A percentile compares a stretch with the other conserved stretches of the same genome.
These are phyloP conservation scores for Brevimyrus niger DNA, from an alignment of 2,113 vertebrate species.

Conservation along the genomic window DNA sequence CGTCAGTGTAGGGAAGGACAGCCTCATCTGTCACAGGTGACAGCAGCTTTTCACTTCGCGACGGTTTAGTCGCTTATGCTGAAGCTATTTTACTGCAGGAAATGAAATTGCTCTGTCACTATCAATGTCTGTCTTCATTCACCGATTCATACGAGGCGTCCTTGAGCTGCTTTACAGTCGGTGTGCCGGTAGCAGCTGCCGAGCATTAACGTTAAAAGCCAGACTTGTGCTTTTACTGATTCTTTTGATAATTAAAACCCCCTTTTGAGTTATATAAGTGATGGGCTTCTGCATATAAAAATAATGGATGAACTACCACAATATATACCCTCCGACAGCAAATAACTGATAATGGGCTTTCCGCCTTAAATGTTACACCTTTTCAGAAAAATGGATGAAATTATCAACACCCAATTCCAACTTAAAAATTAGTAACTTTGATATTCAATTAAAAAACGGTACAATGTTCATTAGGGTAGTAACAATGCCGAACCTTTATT, in stretches of 20 bases:
- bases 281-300: not conserved
- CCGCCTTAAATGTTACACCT: not conserved
- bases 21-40: not conserved
- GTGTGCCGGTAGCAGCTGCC: not conserved
- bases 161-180: not conserved
- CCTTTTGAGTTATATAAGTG: not conserved
- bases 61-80: not conserved
- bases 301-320: not conserved
- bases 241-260: not conserved
- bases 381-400: not conserved
- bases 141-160: not conserved
- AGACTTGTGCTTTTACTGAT: not conserved
- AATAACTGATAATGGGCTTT: not conserved
- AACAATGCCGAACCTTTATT: not conserved
- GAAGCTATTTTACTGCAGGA: not conserved
- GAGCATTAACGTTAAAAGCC: not conserved
- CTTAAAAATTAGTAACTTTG: not conserved
- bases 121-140: not conserved
- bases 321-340: not conserved
- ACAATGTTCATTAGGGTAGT: not conserved
- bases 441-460: not conserved
- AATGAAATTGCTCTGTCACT: constrained; percentile 11
- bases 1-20: not conserved
- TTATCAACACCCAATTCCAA: not conserved
- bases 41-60: not conserved